Conservation (phyloP, 2,797 vertebrate genomes). For the Alauda arvensis region DNA sequence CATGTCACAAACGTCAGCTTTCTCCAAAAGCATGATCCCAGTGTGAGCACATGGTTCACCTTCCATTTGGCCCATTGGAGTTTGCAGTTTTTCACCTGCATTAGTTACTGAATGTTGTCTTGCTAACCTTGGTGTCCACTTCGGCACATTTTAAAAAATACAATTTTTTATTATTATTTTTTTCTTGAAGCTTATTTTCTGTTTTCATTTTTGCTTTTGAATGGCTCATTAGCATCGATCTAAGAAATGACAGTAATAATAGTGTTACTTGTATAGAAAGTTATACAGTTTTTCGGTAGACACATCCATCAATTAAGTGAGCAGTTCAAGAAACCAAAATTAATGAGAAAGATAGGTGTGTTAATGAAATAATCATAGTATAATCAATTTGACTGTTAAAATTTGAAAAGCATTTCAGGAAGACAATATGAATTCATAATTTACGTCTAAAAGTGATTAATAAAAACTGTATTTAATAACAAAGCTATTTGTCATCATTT, state of each 20-base stretch:
- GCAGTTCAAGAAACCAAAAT: conserved; percentile 79
- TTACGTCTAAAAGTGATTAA: conserved; percentile 83
- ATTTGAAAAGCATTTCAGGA: conserved; percentile 83
- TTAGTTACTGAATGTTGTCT: background rate
- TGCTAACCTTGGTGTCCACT: conserved; percentile 22
- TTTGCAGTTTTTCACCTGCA: background rate
- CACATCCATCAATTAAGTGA: conserved; percentile 83
- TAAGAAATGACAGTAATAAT: conserved; percentile 81
- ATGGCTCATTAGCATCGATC: conserved; percentile 77
- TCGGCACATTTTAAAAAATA: background rate
- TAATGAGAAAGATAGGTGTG: conserved; percentile 86
- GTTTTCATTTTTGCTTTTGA: conserved; percentile 68
- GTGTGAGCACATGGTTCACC: background rate
- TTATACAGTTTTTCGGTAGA: conserved; percentile 76
- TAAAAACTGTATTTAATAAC: conserved; percentile 85
- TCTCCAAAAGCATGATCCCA: conserved; percentile 8
- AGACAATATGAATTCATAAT: conserved; percentile 83
- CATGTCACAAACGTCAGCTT: background rate
- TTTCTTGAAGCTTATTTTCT: conserved; percentile 58
- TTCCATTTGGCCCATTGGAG: background rate
- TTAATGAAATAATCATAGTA: conserved; percentile 88
- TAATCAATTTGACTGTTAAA: conserved; percentile 87
- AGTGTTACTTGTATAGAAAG: conserved; percentile 80
- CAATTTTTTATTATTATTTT: background rate
- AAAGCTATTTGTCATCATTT: conserved; percentile 86